These are phyloP conservation scores for Myanophis thanlyinensis DNA, from an alignment of 2,113 vertebrate genomes.

Conservation along the genomic window DNA sequence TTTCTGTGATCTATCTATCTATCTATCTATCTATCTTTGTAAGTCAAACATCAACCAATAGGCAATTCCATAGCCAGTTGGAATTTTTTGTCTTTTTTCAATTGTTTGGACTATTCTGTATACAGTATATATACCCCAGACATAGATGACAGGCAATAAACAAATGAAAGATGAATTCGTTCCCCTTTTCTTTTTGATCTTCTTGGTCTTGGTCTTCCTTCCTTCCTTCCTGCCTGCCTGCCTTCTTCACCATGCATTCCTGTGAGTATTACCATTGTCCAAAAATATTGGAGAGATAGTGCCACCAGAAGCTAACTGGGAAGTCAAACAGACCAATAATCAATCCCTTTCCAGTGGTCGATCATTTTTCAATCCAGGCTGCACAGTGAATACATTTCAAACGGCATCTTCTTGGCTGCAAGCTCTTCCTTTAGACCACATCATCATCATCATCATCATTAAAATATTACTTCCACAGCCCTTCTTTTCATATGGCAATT, in stretches of 20 bases:
- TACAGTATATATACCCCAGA: not conserved
- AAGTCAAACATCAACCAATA: not conserved
- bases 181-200: not conserved
- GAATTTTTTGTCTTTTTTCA: not conserved
- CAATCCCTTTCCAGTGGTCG: not conserved
- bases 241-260: not conserved
- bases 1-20: too few relatives aligned
- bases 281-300: not conserved
- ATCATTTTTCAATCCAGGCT: not conserved
- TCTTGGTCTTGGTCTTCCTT: not conserved
- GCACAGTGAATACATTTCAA: not conserved
- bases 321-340: not conserved
- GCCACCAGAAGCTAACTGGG: not conserved
- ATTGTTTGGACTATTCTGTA: not conserved
- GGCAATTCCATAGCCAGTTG: not conserved
- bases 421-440: not conserved
- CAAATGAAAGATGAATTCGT: not conserved
- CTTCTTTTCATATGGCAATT: not conserved
- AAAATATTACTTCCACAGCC: not conserved
- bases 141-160: not conserved
- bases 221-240: not conserved
- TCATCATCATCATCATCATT: too few relatives aligned
- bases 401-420: not conserved
- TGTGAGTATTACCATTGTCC: not conserved
- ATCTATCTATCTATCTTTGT: too few relatives aligned